These are phyloP conservation scores for Tipula unca DNA, from an alignment of 2,888 invertebrate genomes.

Conservation along the genomic window DNA sequence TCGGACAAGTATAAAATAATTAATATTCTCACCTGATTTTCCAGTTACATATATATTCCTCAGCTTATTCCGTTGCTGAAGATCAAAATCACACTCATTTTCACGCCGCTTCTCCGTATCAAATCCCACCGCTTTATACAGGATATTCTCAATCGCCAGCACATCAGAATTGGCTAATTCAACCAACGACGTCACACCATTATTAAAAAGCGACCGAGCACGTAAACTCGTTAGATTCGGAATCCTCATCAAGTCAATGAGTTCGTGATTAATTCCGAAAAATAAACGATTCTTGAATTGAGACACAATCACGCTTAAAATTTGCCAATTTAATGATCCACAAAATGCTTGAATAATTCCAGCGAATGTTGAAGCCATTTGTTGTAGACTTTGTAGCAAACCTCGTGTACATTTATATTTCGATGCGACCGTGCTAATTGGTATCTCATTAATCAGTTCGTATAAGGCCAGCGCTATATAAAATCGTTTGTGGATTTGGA, in stretches of 20 bases:
- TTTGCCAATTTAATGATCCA: slow-evolving; percentile 83
- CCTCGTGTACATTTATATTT: slow-evolving; percentile 86
- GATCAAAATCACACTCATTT: slow-evolving; percentile 57
- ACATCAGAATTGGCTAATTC: slow-evolving; percentile 68
- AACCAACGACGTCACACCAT: slow-evolving; percentile 67
- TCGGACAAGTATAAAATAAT: background rate
- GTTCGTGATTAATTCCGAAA: slow-evolving; percentile 87
- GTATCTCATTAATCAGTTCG: slow-evolving; percentile 86
- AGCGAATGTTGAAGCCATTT: slow-evolving; percentile 90
- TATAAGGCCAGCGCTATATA: slow-evolving; percentile 84
- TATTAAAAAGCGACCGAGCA: slow-evolving; percentile 74
- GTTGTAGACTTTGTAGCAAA: slow-evolving; percentile 86
- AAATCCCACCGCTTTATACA: slow-evolving; percentile 75
- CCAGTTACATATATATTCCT: slow-evolving; percentile 73
- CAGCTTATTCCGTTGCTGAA: slow-evolving; percentile 56
- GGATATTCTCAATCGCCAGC: slow-evolving; percentile 61
- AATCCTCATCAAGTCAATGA: slow-evolving; percentile 83
- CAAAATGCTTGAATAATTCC: slow-evolving; percentile 98
- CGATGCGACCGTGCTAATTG: slow-evolving; percentile 66
- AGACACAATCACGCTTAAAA: slow-evolving; percentile 76
- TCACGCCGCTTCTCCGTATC: slow-evolving; percentile 69
- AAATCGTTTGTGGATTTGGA: slow-evolving; percentile 67
- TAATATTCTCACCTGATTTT: slow-evolving; percentile 49
- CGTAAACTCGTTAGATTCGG: slow-evolving; percentile 73
- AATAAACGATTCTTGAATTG: slow-evolving; percentile 92